These are phyloP conservation scores for Bembecia ichneumoniformis DNA, from an alignment of 2,888 invertebrate species.

Conservation along the genomic window DNA sequence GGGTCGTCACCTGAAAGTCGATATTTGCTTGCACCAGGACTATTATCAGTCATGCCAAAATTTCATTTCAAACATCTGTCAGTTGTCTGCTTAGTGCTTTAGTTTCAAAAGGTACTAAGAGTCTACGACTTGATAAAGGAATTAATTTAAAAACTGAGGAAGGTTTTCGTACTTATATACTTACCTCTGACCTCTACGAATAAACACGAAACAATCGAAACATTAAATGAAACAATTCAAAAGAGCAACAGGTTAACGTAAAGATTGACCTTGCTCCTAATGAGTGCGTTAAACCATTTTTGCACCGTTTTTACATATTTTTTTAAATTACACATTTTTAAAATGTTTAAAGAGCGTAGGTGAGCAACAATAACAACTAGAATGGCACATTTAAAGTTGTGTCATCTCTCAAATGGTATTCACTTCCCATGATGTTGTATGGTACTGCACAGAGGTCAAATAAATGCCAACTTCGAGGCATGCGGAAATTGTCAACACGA, in stretches of 20 bases:
- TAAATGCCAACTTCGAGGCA: slow-evolving; percentile 39
- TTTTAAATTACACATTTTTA: neutral
- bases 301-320: neutral
- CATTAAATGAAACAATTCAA: slow-evolving; percentile 23
- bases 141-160: too few species aligned
- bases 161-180: too few species aligned
- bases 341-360: neutral
- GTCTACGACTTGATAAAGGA: too few species aligned
- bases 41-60: too few species aligned
- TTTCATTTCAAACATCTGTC: too few species aligned
- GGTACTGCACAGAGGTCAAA: slow-evolving; percentile 31
- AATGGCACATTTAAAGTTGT: slow-evolving; percentile 23
- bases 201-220: slow-evolving; percentile 26
- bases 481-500: slow-evolving; percentile 29
- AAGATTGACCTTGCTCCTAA: slow-evolving; percentile 28
- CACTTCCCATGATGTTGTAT: slow-evolving; percentile 32
- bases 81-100: too few species aligned
- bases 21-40: too few species aligned
- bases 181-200: slow-evolving; percentile 23
- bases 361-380: neutral
- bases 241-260: slow-evolving; percentile 20
- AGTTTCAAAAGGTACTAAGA: too few species aligned
- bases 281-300: slow-evolving; percentile 2
- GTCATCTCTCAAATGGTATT: slow-evolving; percentile 45
- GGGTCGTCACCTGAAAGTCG: too few species aligned